Base-by-base conservation (phyloP, 2,888 invertebrate species). In the Dione juno region DNA sequence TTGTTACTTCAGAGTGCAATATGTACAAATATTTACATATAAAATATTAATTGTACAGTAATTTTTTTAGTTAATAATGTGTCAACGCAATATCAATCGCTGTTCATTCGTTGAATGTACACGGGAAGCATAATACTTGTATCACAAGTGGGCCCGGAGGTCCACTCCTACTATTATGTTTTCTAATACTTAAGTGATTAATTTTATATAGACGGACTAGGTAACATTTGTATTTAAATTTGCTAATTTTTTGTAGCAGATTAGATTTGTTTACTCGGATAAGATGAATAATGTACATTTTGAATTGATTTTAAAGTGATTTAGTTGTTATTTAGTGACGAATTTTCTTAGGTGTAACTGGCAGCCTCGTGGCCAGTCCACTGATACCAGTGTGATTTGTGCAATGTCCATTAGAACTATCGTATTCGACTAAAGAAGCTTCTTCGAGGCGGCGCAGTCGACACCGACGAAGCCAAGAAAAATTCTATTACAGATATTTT, bases 21-120 rank as follows among this genome's bases (percentile, higher is more conserved):
- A 95, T 95, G 95, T 95, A 95, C 95, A 95, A 95, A 95, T 95
- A 94, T 94, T 94, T 93, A 92, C 92, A 92, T 91, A 87, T 86
- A 84, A 94, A 89, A 89, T 90, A 90, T 90, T 87, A 88, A 86
- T 82, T 92, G 92, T 92, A 93, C 92, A 92, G 93, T 92, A 85
- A 91, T 87, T 69, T 92, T 50, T 90, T 92, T 92, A 92, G 91
- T 91, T 92, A 88, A 19, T 92, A 91, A 91, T 90, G 82, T 87
- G 88, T 90, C 90, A 88, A 91, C 91, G 92, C 90, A 91, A 92
- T 92, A 89, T 84, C 80, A 82, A 85, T 89, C 86, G 85, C 85
- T 88, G 84, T 81, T 83, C 81, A 85, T 88, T 87, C 87, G 88
- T 89, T 88, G 89, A 89, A 87, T 88, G 90, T 91, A 91, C 92